Base-by-base conservation (phyloP, 1,140 invertebrate species). In the Macrosteles quadrilineatus region DNA sequence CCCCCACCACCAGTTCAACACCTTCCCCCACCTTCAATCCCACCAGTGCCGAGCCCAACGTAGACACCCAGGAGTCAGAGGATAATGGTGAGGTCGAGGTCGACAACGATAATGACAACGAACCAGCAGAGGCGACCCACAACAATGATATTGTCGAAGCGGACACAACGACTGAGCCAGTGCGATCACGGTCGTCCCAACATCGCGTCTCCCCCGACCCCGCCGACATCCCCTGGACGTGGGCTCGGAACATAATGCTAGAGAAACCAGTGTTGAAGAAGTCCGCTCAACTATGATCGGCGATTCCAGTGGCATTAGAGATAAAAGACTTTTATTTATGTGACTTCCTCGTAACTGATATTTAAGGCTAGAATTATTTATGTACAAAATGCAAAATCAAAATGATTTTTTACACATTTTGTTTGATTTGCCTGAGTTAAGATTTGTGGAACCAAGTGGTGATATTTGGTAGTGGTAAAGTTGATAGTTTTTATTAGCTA, bases 1-100 rank as follows among this genome's bases (percentile, higher is more conserved):
- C 40, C 25, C 6, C 59, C n/a, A 43, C 64, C 21, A 30, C 81
- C 79, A 72, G 78, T 79, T 68, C 82, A 80, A 32, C 81, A 80
- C 69, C 81, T 76, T 81, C 80, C 72, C 81, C 83, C 27, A 81
- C 82, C 74, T 81, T 83, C 77, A 82, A 79, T 68, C 76, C 82
- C 70, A 81, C 82, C 77, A 79, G 82, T 75, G 17, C 29, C 31
- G 31, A 19, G 12, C 27, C 67, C 6, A 62, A 30, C 27, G 47
- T 40, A 17, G 53, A 62, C 23, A 50, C 29, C 19, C 32, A 63
- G 23, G 64, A 53, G 47, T 30, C 47, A 53, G 59, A 63, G 29
- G 27, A 31, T 1, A 6, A 1, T 2, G 19, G 29, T 14, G 29
- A 62, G 19, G 11, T 19, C 31, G 27, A 36, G 11, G 17, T 19